A percentile compares a stretch with the other conserved stretches of the same genome.
Evolutionary conservation across 2,113 vertebrate genomes (phyloP).

Genomic region (Holacanthus passer): DNA sequence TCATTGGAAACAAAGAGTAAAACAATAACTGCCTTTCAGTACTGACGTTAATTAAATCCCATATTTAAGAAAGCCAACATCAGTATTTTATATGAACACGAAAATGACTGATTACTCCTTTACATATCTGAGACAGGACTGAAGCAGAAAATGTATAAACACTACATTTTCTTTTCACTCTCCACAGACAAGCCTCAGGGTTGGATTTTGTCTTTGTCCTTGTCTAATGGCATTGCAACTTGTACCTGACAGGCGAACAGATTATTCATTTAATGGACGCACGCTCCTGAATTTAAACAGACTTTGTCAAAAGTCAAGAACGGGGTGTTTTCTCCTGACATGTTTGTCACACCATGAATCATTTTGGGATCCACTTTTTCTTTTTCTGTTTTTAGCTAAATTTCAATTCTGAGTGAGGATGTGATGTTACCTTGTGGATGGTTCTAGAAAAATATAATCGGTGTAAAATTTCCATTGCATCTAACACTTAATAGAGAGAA

Average conservation of each 20-base stretch:
- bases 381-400: neutral
- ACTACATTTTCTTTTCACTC: neutral
- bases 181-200: conserved; percentile 8
- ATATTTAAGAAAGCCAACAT: neutral
- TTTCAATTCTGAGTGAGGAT: neutral
- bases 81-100: neutral
- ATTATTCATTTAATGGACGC: conserved; percentile 31
- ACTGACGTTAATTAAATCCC: neutral
- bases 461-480: neutral
- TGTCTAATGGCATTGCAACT: conserved; percentile 12
- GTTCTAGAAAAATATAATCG: neutral
- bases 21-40: neutral
- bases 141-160: neutral
- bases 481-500: neutral
- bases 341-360: neutral
- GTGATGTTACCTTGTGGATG: neutral
- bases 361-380: neutral
- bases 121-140: neutral
- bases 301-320: conserved; percentile 17
- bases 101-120: neutral
- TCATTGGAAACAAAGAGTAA: neutral
- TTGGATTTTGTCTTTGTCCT: conserved; percentile 40
- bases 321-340: neutral
- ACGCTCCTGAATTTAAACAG: conserved; percentile 30
- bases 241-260: conserved; percentile 23